Percentiles rank a stretch among this genome's conserved stretches.
Conservation (phyloP, 2,797 vertebrate species). For the Chanos chanos region DNA sequence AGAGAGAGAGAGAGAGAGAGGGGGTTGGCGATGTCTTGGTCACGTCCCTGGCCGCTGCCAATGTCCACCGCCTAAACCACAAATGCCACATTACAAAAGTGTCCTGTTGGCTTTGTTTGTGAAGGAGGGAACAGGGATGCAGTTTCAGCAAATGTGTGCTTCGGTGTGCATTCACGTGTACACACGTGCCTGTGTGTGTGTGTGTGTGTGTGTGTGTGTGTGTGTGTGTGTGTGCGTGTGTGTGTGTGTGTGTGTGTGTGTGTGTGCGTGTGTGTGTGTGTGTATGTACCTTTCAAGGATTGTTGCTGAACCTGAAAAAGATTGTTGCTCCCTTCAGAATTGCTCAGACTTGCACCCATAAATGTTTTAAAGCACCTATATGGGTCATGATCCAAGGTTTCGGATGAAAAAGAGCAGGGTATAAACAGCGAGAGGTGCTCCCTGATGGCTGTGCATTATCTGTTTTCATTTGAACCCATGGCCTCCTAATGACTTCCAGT, state of each 20-base stretch:
- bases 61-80: conserved; percentile 25
- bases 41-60: conserved; percentile 16
- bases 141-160: neutral
- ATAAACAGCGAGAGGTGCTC: conserved; percentile 5
- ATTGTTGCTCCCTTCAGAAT: conserved; percentile 13
- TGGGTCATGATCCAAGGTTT: conserved; percentile 35
- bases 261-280: conserved; percentile 4
- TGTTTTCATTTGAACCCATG: conserved; percentile 26
- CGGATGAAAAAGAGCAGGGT: neutral
- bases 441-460: conserved; percentile 5
- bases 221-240: neutral
- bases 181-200: neutral
- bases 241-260: neutral
- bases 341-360: conserved; percentile 17
- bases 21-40: too few relatives aligned
- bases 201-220: neutral
- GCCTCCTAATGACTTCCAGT: conserved; percentile 20
- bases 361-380: conserved; percentile 40
- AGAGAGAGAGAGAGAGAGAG: too few relatives aligned
- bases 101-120: conserved; percentile 3
- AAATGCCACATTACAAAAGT: conserved; percentile 26
- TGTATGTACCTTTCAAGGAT: neutral
- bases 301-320: conserved; percentile 11
- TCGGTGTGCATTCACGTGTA: neutral
- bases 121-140: conserved; percentile 1